phyloP scores from a whole-genome alignment of 2,797 vertebrate genomes.

The Zalophus californianus region DNA sequence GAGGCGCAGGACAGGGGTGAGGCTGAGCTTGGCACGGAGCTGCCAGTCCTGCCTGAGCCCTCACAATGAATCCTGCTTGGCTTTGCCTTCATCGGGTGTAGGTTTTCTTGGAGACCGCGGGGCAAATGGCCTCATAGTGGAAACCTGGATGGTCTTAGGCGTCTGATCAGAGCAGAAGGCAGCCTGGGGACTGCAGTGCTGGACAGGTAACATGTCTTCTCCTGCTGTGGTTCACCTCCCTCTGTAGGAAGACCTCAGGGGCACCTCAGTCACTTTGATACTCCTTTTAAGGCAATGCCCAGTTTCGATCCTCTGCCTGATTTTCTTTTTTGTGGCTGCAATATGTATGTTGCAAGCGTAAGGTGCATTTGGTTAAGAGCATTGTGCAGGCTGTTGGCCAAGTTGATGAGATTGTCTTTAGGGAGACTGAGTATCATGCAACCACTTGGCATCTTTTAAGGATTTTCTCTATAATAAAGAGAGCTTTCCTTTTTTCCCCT shows the following conservation, averaged over 20 bases:
- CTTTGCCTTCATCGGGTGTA: not conserved
- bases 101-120: not conserved
- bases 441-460: not conserved
- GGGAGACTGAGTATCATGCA: not conserved
- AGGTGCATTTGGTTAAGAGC: not conserved
- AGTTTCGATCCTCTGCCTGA: not conserved
- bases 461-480: not conserved
- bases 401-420: not conserved
- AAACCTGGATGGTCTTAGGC: not conserved
- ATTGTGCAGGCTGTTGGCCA: not conserved
- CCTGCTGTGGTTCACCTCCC: not conserved
- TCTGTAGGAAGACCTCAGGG: not conserved
- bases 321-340: not conserved
- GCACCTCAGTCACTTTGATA: not conserved
- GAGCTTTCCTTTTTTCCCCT: not conserved
- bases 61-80: not conserved
- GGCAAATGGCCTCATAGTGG: slow-evolving; percentile 14
- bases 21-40: not conserved
- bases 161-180: not conserved
- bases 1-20: not conserved
- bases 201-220: slow-evolving; percentile 67
- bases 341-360: rapidly evolving
- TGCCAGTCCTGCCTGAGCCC: not conserved
- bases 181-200: not conserved
- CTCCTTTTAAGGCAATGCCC: not conserved